Evolutionary conservation across 2,113 vertebrate species (phyloP).

Genomic region (Indicator maculatus): DNA sequence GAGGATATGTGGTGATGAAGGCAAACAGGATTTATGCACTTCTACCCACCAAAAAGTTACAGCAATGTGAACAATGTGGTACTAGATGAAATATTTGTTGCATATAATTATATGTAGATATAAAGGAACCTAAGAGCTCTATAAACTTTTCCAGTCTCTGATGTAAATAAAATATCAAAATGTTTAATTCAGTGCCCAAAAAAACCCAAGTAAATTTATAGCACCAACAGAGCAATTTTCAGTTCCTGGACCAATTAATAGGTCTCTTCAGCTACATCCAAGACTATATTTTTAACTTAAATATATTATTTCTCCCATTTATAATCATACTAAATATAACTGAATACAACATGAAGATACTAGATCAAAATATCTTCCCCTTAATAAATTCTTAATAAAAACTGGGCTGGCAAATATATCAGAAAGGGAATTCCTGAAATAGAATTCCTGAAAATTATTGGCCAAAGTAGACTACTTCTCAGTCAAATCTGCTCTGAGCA

Average conservation of each 20-base stretch:
- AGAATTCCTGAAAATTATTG: neutral
- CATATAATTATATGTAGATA: neutral
- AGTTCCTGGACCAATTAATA: neutral
- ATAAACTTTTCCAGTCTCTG: neutral
- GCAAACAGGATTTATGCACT: neutral
- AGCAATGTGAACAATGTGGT: neutral
- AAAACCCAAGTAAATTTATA: constrained; percentile 6
- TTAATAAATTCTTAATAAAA: neutral
- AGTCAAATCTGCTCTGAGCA: neutral
- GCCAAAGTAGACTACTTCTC: too few relatives aligned
- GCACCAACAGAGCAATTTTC: neutral
- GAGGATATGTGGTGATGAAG: neutral
- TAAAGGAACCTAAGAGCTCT: neutral
- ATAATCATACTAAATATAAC: constrained; percentile 17
- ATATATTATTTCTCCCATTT: neutral
- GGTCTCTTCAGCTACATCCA: neutral
- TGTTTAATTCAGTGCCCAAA: neutral
- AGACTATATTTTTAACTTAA: neutral
- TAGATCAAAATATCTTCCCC: neutral
- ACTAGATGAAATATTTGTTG: neutral
- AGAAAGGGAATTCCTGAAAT: constrained; percentile 6
- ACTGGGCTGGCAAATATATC: neutral
- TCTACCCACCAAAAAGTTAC: neutral
- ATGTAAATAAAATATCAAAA: neutral
- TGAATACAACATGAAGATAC: neutral